Percentiles rank a stretch among this genome's conserved stretches.
phyloP scores from a whole-genome alignment of 2,888 invertebrate genomes.

The Hedya salicella region DNA sequence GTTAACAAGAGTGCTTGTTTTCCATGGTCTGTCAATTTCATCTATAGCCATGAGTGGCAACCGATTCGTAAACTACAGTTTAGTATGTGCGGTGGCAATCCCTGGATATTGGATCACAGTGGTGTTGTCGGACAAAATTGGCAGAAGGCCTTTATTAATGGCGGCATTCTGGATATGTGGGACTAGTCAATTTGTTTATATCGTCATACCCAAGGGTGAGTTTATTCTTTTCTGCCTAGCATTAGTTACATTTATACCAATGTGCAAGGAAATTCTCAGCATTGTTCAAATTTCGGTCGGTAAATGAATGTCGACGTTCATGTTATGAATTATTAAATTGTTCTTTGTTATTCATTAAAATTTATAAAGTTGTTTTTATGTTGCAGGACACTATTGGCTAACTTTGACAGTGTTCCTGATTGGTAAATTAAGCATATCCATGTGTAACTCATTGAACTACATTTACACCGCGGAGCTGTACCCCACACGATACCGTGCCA shows the following conservation, averaged over 20 bases:
- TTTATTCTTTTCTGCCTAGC: neutral
- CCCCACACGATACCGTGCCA: constrained; percentile 85
- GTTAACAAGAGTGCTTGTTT: neutral
- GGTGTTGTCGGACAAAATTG: neutral
- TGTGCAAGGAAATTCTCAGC: too few relatives aligned
- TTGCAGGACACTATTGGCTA: constrained; percentile 41
- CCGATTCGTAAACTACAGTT: neutral
- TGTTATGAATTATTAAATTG: too few relatives aligned
- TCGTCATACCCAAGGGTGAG: neutral
- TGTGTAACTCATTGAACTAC: constrained; percentile 83
- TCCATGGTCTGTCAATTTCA: neutral
- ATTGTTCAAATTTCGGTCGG: too few relatives aligned
- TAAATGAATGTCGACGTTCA: too few relatives aligned
- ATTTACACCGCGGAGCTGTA: constrained; percentile 86
- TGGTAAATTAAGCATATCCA: constrained; percentile 83
- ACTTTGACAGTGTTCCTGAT: constrained; percentile 74
- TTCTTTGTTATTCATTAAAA: too few relatives aligned
- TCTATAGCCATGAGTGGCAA: neutral
- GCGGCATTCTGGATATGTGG: constrained; percentile 7
- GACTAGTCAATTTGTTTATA: constrained; percentile 2
- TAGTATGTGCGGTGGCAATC: neutral
- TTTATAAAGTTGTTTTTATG: too few relatives aligned
- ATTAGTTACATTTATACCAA: neutral
- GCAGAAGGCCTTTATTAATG: constrained; percentile 3
- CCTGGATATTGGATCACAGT: neutral